phyloP scores from a whole-genome alignment of 2,888 invertebrate genomes.

The Chaetoderma sp. region DNA sequence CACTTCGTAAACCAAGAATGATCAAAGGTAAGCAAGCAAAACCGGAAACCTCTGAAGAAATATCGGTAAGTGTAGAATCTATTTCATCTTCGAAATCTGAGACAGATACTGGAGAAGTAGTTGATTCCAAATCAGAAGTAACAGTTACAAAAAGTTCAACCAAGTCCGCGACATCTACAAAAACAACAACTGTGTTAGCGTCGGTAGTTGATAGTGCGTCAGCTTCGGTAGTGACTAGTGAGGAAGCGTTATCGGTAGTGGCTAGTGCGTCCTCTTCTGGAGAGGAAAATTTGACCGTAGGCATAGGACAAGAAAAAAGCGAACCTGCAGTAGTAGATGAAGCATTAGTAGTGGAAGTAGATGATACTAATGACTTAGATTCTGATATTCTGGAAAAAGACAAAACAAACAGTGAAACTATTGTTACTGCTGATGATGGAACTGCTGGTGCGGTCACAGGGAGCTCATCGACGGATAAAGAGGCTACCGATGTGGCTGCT shows the following conservation, averaged over 20 bases:
- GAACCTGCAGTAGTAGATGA: conserved; percentile 51
- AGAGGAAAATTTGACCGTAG: neutral
- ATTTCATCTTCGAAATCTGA: conserved; percentile 51
- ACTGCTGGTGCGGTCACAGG: conserved; percentile 34
- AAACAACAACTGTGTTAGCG: neutral
- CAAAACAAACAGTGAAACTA: neutral
- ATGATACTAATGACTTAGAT: conserved; percentile 68
- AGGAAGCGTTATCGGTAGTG: too few relatives aligned
- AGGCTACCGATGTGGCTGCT: conserved; percentile 9
- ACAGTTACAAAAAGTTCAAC: neutral
- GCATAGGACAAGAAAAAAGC: neutral
- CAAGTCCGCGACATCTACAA: conserved; percentile 1
- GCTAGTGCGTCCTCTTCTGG: too few relatives aligned
- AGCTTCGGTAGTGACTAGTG: too few relatives aligned
- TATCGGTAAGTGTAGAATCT: conserved; percentile 26
- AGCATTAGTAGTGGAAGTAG: conserved; percentile 68
- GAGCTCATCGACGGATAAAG: conserved; percentile 12
- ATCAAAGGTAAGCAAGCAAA: too few relatives aligned
- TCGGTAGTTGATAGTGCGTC: neutral
- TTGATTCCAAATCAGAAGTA: conserved; percentile 7
- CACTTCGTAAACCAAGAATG: too few relatives aligned
- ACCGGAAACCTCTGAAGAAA: conserved; percentile 4
- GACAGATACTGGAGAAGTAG: too few relatives aligned
- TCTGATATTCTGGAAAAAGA: conserved; percentile 55
- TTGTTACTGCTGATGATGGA: conserved; percentile 13